Evolutionary conservation across 2,888 invertebrate genomes (phyloP), one percentile per base, ranked within the genome.

Genomic region (Synergus itoensis): DNA sequence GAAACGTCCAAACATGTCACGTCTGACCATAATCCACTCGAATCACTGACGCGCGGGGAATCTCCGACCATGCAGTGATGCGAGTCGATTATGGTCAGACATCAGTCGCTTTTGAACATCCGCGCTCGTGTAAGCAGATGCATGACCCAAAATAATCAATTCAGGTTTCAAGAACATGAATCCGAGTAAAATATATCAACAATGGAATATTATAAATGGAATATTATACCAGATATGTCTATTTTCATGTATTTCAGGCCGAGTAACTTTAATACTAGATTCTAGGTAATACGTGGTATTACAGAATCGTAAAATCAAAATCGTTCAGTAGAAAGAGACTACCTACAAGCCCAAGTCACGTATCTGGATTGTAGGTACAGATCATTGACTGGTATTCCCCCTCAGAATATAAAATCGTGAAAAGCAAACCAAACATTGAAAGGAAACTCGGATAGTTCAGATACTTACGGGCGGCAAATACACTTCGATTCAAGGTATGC

Each of bases 331-430:
- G n/a, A 41, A 65, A 16, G 36, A 73, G 53, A 73, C 73, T 73
- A n/a, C 5, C 73, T 57, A 53, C 11, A 18, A 57, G 28, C 73
- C 73, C 73, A 73, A 73, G 73, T 73, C 73, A 73, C 73, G 73
- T 73, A 12, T 36, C 40, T 48, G 73, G 73, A 73, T 73, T 73
- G 53, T 73, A 40, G 53, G 73, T 73, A 73, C 73, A 73, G 73
- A 73, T 73, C 73, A 53, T 73, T 73, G 73, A 73, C 73, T 73
- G 53, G 73, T 53, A 40, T 73, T 73, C 36, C 48, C 53, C 12
- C n/a, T 53, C n/a, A 36, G 73, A 73, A 73, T 73, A 73, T 36
- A 73, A 73, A 73, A 57, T 73, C 36, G 18, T 53, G 73, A 40
- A 73, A 73, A 28, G 73, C 28, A 53, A 53, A 73, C 73, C 36